Conservation (phyloP, 2,797 vertebrate genomes). For the Phataginus tetradactyla region DNA sequence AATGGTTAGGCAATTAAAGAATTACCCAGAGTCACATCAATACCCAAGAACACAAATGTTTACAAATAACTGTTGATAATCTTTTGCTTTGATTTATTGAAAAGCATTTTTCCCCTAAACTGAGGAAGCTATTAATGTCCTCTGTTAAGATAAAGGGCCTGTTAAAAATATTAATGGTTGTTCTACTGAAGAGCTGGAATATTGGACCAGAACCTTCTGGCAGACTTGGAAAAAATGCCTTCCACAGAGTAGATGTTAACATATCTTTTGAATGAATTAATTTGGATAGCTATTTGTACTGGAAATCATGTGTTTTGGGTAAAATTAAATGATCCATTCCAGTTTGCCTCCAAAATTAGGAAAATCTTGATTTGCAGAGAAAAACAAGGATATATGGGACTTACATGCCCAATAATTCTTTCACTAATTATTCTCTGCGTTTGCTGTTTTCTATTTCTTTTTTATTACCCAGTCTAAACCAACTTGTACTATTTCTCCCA, state of each 20-base stretch:
- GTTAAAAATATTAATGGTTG: not conserved
- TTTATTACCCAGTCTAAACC: not conserved
- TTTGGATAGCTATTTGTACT: not conserved
- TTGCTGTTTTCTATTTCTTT: not conserved
- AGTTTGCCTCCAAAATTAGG: not conserved
- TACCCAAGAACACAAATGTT: not conserved
- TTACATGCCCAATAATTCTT: not conserved
- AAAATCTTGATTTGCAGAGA: not conserved
- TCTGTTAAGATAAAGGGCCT: not conserved
- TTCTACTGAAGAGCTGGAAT: not conserved
- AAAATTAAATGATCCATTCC: not conserved
- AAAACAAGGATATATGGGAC: not conserved
- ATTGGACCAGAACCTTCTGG: not conserved
- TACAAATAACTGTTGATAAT: not conserved
- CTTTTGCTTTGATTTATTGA: slow-evolving; percentile 51
- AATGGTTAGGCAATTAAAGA: not conserved
- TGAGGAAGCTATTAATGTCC: not conserved
- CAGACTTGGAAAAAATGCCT: not conserved
- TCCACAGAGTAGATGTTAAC: not conserved
- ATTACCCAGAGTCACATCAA: not conserved
- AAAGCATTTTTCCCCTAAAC: not conserved
- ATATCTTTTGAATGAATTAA: not conserved
- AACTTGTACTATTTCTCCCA: not conserved
- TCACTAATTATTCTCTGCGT: not conserved
- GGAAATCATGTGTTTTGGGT: not conserved